Conservation (phyloP, 2,888 invertebrate genomes). For the Pasiphila rectangulata region DNA sequence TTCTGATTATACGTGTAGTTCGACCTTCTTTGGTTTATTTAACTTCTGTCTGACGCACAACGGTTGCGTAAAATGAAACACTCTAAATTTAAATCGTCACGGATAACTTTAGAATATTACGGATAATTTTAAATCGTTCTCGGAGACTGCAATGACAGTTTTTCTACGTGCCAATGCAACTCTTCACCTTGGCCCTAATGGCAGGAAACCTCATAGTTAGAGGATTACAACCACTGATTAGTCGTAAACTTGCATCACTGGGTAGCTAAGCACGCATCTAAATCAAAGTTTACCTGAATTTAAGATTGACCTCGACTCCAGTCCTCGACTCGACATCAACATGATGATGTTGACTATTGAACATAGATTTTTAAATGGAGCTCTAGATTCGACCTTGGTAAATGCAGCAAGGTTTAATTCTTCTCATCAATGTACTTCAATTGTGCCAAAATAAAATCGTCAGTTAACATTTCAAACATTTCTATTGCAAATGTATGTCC, state of each 20-base stretch:
- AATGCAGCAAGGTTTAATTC: not conserved
- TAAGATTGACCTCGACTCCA: too few species aligned
- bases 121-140: not conserved
- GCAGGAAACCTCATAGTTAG: slow-evolving; percentile 2
- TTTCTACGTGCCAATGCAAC: not conserved
- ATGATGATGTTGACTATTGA: too few species aligned
- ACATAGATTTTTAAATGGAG: too few species aligned
- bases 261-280: too few species aligned
- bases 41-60: not conserved
- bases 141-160: not conserved
- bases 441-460: too few species aligned
- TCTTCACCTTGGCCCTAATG: slow-evolving; percentile 1
- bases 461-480: not conserved
- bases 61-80: slow-evolving; percentile 2
- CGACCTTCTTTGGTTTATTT: slow-evolving; percentile 1
- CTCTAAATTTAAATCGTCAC: slow-evolving; percentile 4
- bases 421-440: too few species aligned
- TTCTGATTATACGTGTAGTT: not conserved
- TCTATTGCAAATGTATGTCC: not conserved
- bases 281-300: too few species aligned
- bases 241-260: not conserved
- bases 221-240: not conserved
- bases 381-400: not conserved
- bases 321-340: too few species aligned
- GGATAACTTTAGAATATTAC: not conserved